Evolutionary conservation across 2,888 invertebrate species (phyloP).

Genomic region (Chaitophorus viminalis): DNA sequence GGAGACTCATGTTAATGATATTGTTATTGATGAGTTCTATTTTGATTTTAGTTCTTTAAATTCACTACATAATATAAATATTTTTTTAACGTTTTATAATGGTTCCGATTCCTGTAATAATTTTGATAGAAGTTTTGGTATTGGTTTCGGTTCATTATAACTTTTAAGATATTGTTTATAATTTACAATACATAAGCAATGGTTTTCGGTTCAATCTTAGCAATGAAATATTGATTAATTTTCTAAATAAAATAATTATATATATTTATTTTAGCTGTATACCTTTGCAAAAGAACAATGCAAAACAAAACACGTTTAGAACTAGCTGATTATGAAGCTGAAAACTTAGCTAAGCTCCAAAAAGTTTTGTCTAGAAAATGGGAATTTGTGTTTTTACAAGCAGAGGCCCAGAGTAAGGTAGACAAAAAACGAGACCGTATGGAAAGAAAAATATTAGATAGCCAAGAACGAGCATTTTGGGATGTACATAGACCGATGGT

Average conservation of each 20-base stretch:
- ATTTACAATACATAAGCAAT: not conserved
- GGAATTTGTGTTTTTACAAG: conserved; percentile 99
- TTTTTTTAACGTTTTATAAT: not conserved
- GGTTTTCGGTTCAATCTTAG: not conserved
- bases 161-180: not conserved
- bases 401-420: conserved; percentile 89
- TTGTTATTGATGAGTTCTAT: not conserved
- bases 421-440: conserved; percentile 98
- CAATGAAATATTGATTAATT: not conserved
- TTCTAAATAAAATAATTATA: not conserved
- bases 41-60: not conserved
- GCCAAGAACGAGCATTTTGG: conserved; percentile 99
- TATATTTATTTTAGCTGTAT: conserved; percentile 80
- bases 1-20: not conserved
- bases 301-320: conserved; percentile 98
- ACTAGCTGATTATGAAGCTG: conserved; percentile 98
- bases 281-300: conserved; percentile 99
- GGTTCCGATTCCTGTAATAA: conserved; percentile 24
- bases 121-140: not conserved
- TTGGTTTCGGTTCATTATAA: not conserved
- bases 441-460: conserved; percentile 97
- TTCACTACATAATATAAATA: not conserved
- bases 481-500: conserved; percentile 99
- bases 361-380: conserved; percentile 99
- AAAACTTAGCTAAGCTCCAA: conserved; percentile 94